Base-by-base conservation (phyloP, 1,140 invertebrate genomes). In the Bombus sylvicola region DNA sequence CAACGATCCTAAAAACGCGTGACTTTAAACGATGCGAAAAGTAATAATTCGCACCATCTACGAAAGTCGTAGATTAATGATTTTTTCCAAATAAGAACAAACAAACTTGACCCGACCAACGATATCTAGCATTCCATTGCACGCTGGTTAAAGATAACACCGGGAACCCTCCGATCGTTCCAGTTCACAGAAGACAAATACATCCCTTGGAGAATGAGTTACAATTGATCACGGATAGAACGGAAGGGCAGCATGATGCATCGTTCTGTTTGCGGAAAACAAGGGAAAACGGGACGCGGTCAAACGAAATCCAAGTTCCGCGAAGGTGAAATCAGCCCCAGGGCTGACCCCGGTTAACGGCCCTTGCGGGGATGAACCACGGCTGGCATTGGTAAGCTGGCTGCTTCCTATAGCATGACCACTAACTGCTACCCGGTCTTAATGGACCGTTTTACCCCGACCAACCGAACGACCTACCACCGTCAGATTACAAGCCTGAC, bases 401-500 rank as follows among this genome's bases (percentile, higher is more conserved):
- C 83, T 83, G 87, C 69, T 91, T 91, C 88, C 90, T 91, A 78
- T 76, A 68, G 81, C 85, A 71, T 59, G 57, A n/a, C 83, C 86
- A 87, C 88, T 91, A 92, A 92, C 90, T 91, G 81, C 87, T 89
- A 84, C 79, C 83, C 78, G 68, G 77, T 91, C 90, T 92, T 92
- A 92, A 92, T 92, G 90, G 90, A 89, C 81, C 91, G 87, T 92
- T 91, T 88, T 91, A 90, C 89, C 83, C 81, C 83, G 53, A 88
- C 83, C 88, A 85, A 87, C 83, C 86, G 77, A 81, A 88, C 90
- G 90, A 91, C 88, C 83, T 82, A 85, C 86, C 90, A 39, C 90
- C 82, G 83, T 86, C 87, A 89, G 91, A 91, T 92, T 91, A 92
- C 89, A 90, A 92, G 89, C 87, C 81, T 90, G 90, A 90, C 87